Evolutionary conservation across 2,113 vertebrate genomes (phyloP).

Genomic region (Tautogolabrus adspersus): DNA sequence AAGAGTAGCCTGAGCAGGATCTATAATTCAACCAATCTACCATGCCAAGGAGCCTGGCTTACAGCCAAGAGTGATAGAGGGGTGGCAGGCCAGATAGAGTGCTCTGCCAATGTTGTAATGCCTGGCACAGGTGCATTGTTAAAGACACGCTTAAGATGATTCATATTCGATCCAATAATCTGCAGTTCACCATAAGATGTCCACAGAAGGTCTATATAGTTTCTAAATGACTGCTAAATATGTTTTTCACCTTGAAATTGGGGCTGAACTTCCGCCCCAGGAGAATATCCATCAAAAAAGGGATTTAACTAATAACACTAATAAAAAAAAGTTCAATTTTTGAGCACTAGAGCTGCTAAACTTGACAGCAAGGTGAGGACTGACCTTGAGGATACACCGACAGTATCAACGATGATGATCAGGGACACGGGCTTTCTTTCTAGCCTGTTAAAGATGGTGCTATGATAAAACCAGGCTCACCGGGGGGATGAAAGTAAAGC

Average conservation of each 20-base stretch:
- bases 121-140: constrained; percentile 77
- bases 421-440: not conserved
- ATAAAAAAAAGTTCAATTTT: constrained; percentile 15
- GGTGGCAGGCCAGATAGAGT: constrained; percentile 51
- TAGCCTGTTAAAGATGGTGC: not conserved
- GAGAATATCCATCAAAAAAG: constrained; percentile 55
- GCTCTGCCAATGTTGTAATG: constrained; percentile 69
- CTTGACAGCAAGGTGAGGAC: constrained; percentile 4
- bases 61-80: constrained; percentile 64
- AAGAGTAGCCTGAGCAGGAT: constrained; percentile 55
- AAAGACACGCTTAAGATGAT: constrained; percentile 78
- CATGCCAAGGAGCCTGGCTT: constrained; percentile 70
- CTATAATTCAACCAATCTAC: constrained; percentile 64
- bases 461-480: constrained; percentile 10
- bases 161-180: constrained; percentile 75
- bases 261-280: constrained; percentile 52
- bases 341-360: constrained; percentile 11
- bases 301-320: constrained; percentile 54
- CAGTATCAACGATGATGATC: constrained; percentile 9
- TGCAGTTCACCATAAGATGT: constrained; percentile 62
- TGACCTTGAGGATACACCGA: constrained; percentile 46
- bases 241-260: constrained; percentile 73
- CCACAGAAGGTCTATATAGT: constrained; percentile 70
- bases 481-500: constrained; percentile 15
- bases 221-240: constrained; percentile 73